Base-by-base conservation (phyloP, 2,888 invertebrate species). In the Leptarthrus brevirostris region DNA sequence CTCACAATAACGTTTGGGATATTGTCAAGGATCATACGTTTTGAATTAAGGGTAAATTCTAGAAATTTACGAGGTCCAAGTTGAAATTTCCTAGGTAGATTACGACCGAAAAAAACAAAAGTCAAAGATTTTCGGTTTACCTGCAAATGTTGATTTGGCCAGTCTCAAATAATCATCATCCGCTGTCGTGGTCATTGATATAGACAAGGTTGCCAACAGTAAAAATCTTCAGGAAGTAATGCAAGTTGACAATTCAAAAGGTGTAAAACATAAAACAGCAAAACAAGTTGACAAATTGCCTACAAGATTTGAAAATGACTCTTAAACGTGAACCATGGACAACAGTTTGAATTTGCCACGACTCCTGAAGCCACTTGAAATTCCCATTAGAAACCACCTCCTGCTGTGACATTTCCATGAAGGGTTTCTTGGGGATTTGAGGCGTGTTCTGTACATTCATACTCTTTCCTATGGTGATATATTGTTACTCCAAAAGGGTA, bases 331-430 rank as follows among this genome's bases (percentile, higher is more conserved):
- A 61, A 24, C 12, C n/a, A 44, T 12, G 12, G n/a, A 12, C n/a
- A 5, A 14, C 3, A 14, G 8, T 5, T 44, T 5, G 8, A 30
- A 44, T 8, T 4, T 44, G 4, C 8, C 4, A 4, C 44, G 16
- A 22, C 40, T 36, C 12, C 61, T 34, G 36, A 36, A 18, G 36
- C 34, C 16, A 18, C 61, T 36, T 61, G 36, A 61, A 61, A 61
- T 44, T 61, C 36, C 61, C 40, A 61, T 36, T 20, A 61, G 40
- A 18, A 20, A 61, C 18, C 61, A 22, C 34, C 61, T 40, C 61
- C 61, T 22, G 61, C 61, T 61, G 61, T n/a, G 61, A 12, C 5
- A 44, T 36, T 61, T 36, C 36, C 61, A 36, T 36, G 61, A 61
- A 61, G 36, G 61, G 61, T 36, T 61, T 61, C 61, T 36, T 20